Evolutionary conservation across 2,888 invertebrate species (phyloP).

Genomic region (Alsophila aescularia): DNA sequence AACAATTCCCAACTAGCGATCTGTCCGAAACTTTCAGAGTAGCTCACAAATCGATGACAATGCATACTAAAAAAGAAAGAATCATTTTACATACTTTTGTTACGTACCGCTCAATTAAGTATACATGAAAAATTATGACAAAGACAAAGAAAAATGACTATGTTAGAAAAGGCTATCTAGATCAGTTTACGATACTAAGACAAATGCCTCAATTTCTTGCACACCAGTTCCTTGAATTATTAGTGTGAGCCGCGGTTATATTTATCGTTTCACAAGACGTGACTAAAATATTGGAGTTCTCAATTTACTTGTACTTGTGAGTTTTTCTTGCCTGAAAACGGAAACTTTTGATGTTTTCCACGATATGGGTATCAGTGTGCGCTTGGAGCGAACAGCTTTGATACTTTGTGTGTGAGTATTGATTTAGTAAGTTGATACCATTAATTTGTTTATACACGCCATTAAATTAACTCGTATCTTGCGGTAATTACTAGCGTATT

Average conservation of each 20-base stretch:
- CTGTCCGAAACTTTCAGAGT: no score
- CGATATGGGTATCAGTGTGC: constrained; percentile 3
- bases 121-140: no score
- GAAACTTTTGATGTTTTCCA: constrained; percentile 28
- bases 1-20: no score
- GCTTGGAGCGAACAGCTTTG: constrained; percentile 1
- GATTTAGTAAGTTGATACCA: not conserved
- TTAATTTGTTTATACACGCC: not conserved
- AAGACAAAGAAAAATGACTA: no score
- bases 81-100: no score
- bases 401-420: not conserved
- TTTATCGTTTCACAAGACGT: constrained; percentile 55
- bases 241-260: constrained; percentile 50
- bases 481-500: no score
- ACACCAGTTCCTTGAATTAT: constrained; percentile 55
- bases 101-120: no score
- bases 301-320: constrained; percentile 17
- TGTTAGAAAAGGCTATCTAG: no score
- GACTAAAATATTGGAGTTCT: constrained; percentile 52
- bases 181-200: constrained; percentile 13
- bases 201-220: constrained; percentile 45
- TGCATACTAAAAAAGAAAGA: no score
- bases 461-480: no score
- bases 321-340: constrained; percentile 30
- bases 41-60: no score